Percentiles rank a stretch among this genome's conserved stretches.
These are phyloP conservation scores for Copsychus sechellarum DNA, from an alignment of 2,113 vertebrate genomes.

Conservation along the genomic window DNA sequence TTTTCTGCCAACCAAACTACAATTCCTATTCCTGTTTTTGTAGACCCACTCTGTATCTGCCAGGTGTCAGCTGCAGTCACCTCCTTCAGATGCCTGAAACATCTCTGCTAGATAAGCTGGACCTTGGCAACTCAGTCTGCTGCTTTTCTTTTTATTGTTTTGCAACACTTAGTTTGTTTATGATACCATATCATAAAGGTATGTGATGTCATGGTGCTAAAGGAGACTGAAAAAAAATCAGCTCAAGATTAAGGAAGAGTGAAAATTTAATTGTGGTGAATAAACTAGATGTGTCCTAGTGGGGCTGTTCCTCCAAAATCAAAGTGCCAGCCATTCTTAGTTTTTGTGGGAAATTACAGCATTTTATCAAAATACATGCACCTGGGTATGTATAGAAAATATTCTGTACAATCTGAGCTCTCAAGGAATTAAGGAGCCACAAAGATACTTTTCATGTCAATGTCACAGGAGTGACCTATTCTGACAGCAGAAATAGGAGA, in stretches of 20 bases:
- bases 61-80: neutral
- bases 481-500: neutral
- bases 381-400: neutral
- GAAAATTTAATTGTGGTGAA: rapidly evolving
- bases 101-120: neutral
- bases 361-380: neutral
- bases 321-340: neutral
- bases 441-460: neutral
- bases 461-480: neutral
- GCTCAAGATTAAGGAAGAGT: neutral
- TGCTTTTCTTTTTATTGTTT: neutral
- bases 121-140: neutral
- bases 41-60: neutral
- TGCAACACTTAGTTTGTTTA: neutral
- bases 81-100: neutral
- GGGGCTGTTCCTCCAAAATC: neutral
- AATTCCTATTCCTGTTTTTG: neutral
- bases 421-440: neutral
- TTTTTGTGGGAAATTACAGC: neutral
- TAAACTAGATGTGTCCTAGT: rapidly evolving
- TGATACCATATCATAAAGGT: neutral
- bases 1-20: neutral
- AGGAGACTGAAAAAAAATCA: neutral
- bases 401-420: neutral
- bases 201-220: neutral